Conservation (phyloP, 1,140 invertebrate genomes). For the Drosophila serrata region DNA sequence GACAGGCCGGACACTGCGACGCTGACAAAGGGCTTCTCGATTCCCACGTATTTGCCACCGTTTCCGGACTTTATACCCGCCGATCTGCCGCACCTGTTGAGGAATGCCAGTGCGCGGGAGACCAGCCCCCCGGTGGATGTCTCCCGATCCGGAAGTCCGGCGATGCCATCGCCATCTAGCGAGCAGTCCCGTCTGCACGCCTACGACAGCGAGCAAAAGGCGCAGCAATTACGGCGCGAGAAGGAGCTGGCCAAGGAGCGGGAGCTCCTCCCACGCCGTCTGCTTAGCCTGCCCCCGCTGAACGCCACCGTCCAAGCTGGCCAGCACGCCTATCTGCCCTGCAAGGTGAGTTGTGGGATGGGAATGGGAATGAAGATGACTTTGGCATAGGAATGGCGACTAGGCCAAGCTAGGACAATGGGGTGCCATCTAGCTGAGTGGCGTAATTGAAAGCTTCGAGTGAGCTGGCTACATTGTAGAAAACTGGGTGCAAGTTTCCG, state of each 20-base stretch:
- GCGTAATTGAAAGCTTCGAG: constrained; percentile 54
- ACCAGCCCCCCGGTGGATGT: constrained; percentile 1
- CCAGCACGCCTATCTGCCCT: constrained; percentile 93
- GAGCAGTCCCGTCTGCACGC: constrained; percentile 58
- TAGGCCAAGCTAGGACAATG: constrained; percentile 9
- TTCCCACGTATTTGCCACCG: constrained; percentile 76
- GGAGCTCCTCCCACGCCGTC: constrained; percentile 52
- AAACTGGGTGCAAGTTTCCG: not conserved
- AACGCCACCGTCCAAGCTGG: constrained; percentile 94
- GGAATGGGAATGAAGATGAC: not conserved
- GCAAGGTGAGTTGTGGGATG: constrained; percentile 88
- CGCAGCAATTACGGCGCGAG: constrained; percentile 58
- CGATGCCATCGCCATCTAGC: constrained; percentile 6
- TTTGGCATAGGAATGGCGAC: no score
- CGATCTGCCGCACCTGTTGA: constrained; percentile 59
- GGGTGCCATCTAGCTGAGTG: constrained; percentile 26
- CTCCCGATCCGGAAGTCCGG: constrained; percentile 4
- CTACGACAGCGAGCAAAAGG: constrained; percentile 76
- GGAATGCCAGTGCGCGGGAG: constrained; percentile 25
- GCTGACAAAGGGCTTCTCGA: constrained; percentile 74
- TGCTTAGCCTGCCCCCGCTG: constrained; percentile 60
- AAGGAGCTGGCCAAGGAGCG: constrained; percentile 71
- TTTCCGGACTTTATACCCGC: constrained; percentile 75
- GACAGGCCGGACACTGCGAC: constrained; percentile 70
- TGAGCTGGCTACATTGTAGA: constrained; percentile 7